A percentile compares a stretch with the other conserved stretches of the same genome.
These are phyloP conservation scores for Athene noctua DNA, from an alignment of 2,113 vertebrate genomes.

Conservation along the genomic window DNA sequence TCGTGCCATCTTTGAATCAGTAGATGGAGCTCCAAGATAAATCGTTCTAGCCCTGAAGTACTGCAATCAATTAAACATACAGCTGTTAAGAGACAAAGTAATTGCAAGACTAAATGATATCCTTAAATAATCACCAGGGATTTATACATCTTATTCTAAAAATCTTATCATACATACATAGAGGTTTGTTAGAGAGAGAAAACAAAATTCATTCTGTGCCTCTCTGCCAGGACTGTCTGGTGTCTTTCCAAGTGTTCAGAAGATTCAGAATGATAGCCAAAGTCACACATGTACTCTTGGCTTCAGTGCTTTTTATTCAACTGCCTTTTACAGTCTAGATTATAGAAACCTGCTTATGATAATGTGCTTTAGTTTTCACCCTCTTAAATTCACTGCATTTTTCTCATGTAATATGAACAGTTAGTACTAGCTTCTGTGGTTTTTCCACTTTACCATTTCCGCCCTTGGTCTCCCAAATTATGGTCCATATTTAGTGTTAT, in stretches of 20 bases:
- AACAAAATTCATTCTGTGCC: neutral
- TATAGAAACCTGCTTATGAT: neutral
- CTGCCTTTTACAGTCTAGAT: neutral
- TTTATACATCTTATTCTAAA: slow-evolving; percentile 29
- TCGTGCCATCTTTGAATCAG: neutral
- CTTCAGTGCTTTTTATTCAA: neutral
- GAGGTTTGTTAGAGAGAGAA: neutral
- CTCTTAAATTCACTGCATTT: neutral
- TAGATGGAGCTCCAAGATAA: slow-evolving; percentile 66
- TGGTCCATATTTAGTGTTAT: neutral
- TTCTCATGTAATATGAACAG: neutral
- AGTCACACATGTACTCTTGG: neutral
- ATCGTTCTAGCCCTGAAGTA: neutral
- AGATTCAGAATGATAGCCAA: neutral
- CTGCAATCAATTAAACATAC: neutral
- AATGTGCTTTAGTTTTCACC: neutral
- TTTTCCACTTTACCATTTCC: neutral
- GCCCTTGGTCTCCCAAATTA: neutral
- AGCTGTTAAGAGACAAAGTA: neutral
- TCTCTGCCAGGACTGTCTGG: neutral
- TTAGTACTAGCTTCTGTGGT: neutral
- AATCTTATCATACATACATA: neutral
- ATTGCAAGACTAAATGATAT: slow-evolving; percentile 39
- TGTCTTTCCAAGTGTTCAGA: neutral
- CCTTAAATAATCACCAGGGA: slow-evolving; percentile 46